Percentiles rank a stretch among this genome's conserved stretches.
phyloP scores from a whole-genome alignment of 2,113 vertebrate species.

The Phyllostomus discolor region DNA sequence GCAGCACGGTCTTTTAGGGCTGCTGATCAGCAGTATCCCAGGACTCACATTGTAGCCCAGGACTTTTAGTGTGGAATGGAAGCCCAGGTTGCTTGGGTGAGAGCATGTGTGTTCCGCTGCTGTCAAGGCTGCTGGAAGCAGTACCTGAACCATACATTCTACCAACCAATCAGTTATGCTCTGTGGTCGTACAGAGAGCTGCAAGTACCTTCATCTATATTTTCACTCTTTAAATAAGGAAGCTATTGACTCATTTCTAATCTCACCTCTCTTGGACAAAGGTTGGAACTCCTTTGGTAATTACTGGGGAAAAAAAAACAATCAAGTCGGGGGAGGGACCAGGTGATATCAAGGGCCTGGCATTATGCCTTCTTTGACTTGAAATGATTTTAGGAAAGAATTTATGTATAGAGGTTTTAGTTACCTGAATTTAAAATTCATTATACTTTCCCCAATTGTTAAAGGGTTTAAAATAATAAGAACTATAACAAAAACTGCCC shows the following conservation, averaged over 20 bases:
- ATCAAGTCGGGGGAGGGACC: background rate
- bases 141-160: background rate
- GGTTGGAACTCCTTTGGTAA: conserved; percentile 47
- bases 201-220: background rate
- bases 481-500: background rate
- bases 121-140: background rate
- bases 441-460: background rate
- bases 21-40: no score
- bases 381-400: background rate
- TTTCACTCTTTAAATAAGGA: conserved; percentile 46
- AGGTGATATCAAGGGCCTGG: background rate
- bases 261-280: conserved; percentile 43
- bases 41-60: background rate
- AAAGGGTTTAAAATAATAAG: conserved; percentile 22
- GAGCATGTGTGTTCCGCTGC: background rate
- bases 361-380: background rate
- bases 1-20: background rate
- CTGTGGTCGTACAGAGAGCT: background rate
- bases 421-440: background rate
- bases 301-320: background rate
- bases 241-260: conserved; percentile 45
- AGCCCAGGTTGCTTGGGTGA: background rate
- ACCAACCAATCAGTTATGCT: background rate
- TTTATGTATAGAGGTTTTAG: conserved; percentile 1
- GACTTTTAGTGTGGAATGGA: background rate